A percentile compares a stretch with the other conserved stretches of the same genome.
These are phyloP conservation scores for Caloenas nicobarica DNA, from an alignment of 2,113 vertebrate species.

Conservation along the genomic window DNA sequence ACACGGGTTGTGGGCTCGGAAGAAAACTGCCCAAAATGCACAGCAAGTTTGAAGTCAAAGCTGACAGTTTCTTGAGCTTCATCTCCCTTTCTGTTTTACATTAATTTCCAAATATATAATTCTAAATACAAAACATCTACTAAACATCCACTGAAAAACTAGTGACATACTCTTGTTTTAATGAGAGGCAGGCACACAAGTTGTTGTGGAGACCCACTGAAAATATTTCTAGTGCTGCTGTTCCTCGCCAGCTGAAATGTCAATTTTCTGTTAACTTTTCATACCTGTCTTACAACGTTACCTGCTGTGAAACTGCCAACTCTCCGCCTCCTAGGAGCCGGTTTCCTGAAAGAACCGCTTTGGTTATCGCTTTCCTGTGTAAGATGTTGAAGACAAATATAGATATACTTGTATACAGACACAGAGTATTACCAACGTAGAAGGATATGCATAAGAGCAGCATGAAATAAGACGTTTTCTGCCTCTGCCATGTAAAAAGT, in stretches of 20 bases:
- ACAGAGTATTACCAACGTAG: accelerated
- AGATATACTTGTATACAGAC: neutral
- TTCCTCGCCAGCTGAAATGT: neutral
- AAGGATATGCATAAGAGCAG: accelerated
- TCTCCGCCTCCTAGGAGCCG: neutral
- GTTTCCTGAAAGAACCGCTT: neutral
- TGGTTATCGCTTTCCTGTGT: neutral
- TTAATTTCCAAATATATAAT: neutral
- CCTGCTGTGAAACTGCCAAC: neutral
- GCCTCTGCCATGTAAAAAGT: neutral
- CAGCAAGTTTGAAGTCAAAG: neutral
- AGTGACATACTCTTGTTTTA: neutral
- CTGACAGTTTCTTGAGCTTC: neutral
- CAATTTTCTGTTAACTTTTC: neutral
- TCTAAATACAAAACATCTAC: neutral
- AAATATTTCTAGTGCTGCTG: neutral
- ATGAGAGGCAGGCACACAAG: neutral
- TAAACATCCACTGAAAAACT: neutral
- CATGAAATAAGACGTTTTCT: neutral
- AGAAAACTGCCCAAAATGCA: neutral
- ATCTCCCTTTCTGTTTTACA: neutral
- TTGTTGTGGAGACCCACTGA: neutral
- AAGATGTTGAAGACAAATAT: neutral
- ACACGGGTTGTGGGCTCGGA: accelerated
- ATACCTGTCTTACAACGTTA: neutral